Percentiles rank a stretch among this genome's conserved stretches.
Evolutionary conservation across 2,888 invertebrate genomes (phyloP).

Genomic region (Meliscaeva auricollis): DNA sequence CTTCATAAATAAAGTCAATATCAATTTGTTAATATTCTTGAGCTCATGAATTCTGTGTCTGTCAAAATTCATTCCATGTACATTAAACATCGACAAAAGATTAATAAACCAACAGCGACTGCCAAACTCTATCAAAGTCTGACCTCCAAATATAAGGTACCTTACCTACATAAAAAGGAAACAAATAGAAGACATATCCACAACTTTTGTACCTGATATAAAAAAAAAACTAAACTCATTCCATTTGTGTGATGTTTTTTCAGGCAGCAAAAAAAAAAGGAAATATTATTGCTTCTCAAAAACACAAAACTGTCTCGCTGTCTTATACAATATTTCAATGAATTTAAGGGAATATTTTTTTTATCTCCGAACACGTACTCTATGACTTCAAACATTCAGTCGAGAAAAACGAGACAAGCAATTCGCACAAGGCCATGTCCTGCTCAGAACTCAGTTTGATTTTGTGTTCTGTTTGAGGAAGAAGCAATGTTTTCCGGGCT

Average conservation of each 20-base stretch:
- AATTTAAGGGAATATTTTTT: slow-evolving; percentile 47
- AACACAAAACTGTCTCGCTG: slow-evolving; percentile 61
- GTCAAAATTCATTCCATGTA: slow-evolving; percentile 68
- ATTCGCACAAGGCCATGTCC: slow-evolving; percentile 64
- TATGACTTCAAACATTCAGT: slow-evolving; percentile 56
- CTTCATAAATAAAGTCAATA: slow-evolving; percentile 61
- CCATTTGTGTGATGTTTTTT: slow-evolving; percentile 6
- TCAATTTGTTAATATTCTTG: slow-evolving; percentile 60
- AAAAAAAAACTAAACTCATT: slow-evolving; percentile 29
- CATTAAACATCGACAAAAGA: slow-evolving; percentile 47
- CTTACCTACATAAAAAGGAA: background rate
- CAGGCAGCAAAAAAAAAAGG: background rate
- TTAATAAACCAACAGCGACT: slow-evolving; percentile 65
- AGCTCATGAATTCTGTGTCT: slow-evolving; percentile 30
- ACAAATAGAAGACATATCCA: background rate
- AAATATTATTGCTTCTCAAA: slow-evolving; percentile 68
- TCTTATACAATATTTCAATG: slow-evolving; percentile 16
- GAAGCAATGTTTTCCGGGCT: background rate
- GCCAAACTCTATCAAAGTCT: slow-evolving; percentile 34
- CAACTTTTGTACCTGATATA: background rate
- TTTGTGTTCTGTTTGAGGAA: slow-evolving; percentile 15
- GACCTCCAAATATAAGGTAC: slow-evolving; percentile 39
- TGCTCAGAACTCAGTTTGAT: slow-evolving; percentile 58
- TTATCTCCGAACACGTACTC: slow-evolving; percentile 49
- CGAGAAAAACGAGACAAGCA: slow-evolving; percentile 60